phyloP scores from a whole-genome alignment of 1,140 invertebrate species.

The Pseudoatta argentina region DNA sequence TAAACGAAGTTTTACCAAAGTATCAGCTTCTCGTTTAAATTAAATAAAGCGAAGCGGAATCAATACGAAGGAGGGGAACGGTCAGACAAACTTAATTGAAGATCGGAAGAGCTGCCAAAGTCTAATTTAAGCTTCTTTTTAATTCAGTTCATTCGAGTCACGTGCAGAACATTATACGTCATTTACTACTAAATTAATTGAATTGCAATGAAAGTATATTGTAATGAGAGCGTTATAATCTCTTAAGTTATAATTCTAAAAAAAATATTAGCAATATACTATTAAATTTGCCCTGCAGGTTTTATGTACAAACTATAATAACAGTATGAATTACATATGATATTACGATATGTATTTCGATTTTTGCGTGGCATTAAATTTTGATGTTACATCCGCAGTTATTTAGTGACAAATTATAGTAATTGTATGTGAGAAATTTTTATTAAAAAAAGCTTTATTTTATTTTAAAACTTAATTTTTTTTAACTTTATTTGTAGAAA shows the following conservation, averaged over 20 bases:
- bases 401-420: neutral
- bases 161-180: slow-evolving; percentile 15
- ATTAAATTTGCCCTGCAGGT: neutral
- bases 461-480: too few species aligned
- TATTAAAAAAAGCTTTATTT: too few species aligned
- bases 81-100: slow-evolving; percentile 45
- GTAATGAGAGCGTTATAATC: neutral
- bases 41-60: slow-evolving; percentile 55
- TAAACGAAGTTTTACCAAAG: slow-evolving; percentile 49
- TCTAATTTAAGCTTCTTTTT: slow-evolving; percentile 41
- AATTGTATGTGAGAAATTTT: too few species aligned
- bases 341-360: neutral
- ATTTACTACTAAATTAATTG: slow-evolving; percentile 28
- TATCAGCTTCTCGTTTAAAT: slow-evolving; percentile 37
- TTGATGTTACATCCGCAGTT: neutral
- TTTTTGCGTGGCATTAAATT: neutral
- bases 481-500: too few species aligned
- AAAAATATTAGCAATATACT: neutral
- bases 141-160: slow-evolving; percentile 36
- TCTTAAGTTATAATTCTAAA: slow-evolving; percentile 5
- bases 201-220: neutral
- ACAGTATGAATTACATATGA: neutral
- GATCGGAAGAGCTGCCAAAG: slow-evolving; percentile 4
- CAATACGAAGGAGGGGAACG: slow-evolving; percentile 11
- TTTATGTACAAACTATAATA: slow-evolving; percentile 1